Evolutionary conservation across 2,113 vertebrate genomes (phyloP), one percentile per base, ranked within the genome.

Genomic region (Albula goreensis): DNA sequence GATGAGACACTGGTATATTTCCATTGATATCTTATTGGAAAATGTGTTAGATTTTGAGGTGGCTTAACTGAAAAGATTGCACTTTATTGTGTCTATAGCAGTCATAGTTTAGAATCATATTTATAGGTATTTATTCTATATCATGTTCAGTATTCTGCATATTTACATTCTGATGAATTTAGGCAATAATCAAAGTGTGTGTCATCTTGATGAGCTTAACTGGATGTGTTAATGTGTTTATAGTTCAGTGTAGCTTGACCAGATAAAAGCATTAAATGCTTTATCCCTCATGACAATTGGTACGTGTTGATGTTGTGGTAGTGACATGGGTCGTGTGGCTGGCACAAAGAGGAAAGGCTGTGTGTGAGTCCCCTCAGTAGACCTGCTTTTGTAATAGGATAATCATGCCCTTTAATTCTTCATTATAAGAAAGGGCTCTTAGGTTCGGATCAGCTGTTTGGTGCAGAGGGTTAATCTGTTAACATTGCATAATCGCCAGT

Each of bases 391-490:
- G 84, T 85, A 85, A 85, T 50, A 50, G 78, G 85, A 81, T 66
- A 56, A 85, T 74, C 22, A 8, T 78, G 15, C 70, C 53, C 51
- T 85, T 49, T 85, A 85, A 79, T 52, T 56, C 84, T 78, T 78
- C 70, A 53, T 78, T 41, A 81, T 78, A 22, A 22, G 78, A 85
- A 81, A 49, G 48, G 78, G 52, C 53, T 49, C 25, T 81, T 85
- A 12, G 48, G 49, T 66, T 19, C 63, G 51, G 56, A 60, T 85
- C 41, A 17, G 41, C 78, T 50, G 31, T 80, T 49, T 49, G 53
- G n/a, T 63, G 31, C 77, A 80, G 25, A 51, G 53, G 50, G 53
- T 12, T 63, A 57, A 60, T 83, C 56, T 63, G 22, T 82, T 82
- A 52, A 82, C 49, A 82, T 51, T 49, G n/a, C 85, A 2, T 82